These are phyloP conservation scores for Pharmacophagus antenor DNA, from an alignment of 2,888 invertebrate species.

Conservation along the genomic window DNA sequence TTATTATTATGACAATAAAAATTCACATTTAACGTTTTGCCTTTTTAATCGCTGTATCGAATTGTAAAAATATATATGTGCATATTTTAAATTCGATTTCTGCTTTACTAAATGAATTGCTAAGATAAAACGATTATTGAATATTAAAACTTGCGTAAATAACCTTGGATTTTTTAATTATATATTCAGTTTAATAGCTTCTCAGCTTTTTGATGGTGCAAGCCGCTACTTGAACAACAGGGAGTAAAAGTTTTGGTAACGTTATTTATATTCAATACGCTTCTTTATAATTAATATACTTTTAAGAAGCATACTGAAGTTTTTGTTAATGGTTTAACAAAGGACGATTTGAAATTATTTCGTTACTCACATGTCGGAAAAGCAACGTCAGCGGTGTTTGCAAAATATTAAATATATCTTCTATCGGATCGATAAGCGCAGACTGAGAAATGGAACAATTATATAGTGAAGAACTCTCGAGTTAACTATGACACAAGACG, in stretches of 20 bases:
- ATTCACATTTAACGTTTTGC: too few species aligned
- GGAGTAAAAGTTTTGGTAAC: neutral
- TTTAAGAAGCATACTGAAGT: too few species aligned
- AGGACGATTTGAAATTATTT: neutral
- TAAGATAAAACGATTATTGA: neutral
- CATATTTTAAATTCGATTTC: neutral
- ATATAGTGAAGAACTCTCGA: too few species aligned
- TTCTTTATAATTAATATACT: too few species aligned
- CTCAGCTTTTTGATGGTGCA: neutral
- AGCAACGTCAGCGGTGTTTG: too few species aligned
- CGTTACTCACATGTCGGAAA: too few species aligned
- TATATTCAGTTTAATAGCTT: neutral
- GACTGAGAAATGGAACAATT: too few species aligned
- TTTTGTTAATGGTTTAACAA: neutral
- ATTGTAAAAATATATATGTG: neutral
- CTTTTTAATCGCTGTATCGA: neutral
- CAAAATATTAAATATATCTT: too few species aligned
- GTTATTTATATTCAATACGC: neutral
- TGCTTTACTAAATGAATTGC: neutral
- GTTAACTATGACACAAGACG: too few species aligned
- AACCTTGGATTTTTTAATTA: constrained; percentile 10
- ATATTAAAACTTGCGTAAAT: neutral
- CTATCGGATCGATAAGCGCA: too few species aligned
- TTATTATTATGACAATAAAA: too few species aligned
- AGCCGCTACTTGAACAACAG: neutral